phyloP scores from a whole-genome alignment of 30 jellyfish, hydroid and myxozoan genomes.

The Chironex yamaguchii region DNA sequence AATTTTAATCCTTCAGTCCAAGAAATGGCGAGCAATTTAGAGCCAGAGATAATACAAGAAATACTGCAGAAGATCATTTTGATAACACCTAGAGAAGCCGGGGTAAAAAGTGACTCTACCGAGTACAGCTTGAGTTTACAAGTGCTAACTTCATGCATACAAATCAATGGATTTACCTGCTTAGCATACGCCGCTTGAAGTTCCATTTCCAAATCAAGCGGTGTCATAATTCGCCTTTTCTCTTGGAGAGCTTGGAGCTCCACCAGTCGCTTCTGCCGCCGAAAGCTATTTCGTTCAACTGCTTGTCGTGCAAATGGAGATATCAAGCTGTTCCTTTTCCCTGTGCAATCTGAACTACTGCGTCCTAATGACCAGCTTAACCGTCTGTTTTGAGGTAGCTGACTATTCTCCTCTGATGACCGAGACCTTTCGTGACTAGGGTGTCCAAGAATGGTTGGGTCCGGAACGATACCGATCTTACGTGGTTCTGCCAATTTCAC shows the following conservation, averaged over 20 bases:
- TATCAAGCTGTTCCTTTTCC: constrained; percentile 53
- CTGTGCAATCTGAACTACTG: constrained; percentile 97
- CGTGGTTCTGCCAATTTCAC: too few relatives aligned
- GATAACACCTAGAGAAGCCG: too few relatives aligned
- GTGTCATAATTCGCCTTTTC: constrained; percentile 62
- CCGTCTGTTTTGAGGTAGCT: neutral
- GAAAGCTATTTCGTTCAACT: constrained; percentile 76
- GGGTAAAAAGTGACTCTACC: too few relatives aligned
- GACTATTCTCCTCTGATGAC: neutral
- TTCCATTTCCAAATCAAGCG: constrained; percentile 89
- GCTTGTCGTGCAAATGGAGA: constrained; percentile 74
- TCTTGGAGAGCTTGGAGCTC: constrained; percentile 79
- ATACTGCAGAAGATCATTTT: too few relatives aligned
- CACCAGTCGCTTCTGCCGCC: constrained; percentile 72
- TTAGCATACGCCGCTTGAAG: constrained; percentile 89
- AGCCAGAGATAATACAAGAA: too few relatives aligned
- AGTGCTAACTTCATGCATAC: too few relatives aligned
- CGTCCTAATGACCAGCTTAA: constrained; percentile 30
- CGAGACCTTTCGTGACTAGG: neutral
- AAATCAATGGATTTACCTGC: constrained; percentile 76
- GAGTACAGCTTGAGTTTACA: too few relatives aligned
- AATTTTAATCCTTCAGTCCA: too few relatives aligned
- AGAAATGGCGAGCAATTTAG: too few relatives aligned
- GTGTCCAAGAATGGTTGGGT: neutral
- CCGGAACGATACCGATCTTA: too few relatives aligned